A percentile compares a stretch with the other conserved stretches of the same genome.
phyloP scores from a whole-genome alignment of 2,113 vertebrate species.

The Myrmecobius fasciatus region DNA sequence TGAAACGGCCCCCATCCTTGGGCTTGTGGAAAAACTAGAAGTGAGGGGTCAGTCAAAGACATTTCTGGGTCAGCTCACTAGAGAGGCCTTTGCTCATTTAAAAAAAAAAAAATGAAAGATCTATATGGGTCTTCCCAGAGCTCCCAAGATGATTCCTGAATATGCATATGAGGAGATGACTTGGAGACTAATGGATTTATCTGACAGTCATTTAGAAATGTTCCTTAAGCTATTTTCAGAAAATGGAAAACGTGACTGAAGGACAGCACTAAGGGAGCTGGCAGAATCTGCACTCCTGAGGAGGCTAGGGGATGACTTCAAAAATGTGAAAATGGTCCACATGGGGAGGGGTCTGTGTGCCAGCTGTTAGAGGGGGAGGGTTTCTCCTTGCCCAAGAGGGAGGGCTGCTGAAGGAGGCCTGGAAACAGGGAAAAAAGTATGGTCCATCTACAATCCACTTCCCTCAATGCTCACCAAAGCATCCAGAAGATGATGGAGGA shows the following conservation, averaged over 20 bases:
- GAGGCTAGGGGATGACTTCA: not conserved
- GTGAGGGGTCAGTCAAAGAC: not conserved
- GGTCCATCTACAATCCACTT: not conserved
- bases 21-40: not conserved
- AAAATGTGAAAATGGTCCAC: not conserved
- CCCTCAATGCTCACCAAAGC: not conserved
- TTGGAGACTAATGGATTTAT: not conserved
- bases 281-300: not conserved
- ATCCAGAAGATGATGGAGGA: not conserved
- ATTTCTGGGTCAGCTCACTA: not conserved
- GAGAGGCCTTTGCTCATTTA: not conserved
- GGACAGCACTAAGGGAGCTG: not conserved
- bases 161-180: not conserved
- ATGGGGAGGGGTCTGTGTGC: not conserved
- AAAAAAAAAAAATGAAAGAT: not conserved
- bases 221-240: not conserved
- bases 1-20: not conserved
- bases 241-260: not conserved
- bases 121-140: not conserved
- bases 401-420: not conserved
- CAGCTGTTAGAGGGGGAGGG: not conserved
- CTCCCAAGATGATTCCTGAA: not conserved
- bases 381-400: not conserved
- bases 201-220: not conserved
- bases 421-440: not conserved